Evolutionary conservation across 2,113 vertebrate genomes (phyloP).

Genomic region (Pao palembangensis): DNA sequence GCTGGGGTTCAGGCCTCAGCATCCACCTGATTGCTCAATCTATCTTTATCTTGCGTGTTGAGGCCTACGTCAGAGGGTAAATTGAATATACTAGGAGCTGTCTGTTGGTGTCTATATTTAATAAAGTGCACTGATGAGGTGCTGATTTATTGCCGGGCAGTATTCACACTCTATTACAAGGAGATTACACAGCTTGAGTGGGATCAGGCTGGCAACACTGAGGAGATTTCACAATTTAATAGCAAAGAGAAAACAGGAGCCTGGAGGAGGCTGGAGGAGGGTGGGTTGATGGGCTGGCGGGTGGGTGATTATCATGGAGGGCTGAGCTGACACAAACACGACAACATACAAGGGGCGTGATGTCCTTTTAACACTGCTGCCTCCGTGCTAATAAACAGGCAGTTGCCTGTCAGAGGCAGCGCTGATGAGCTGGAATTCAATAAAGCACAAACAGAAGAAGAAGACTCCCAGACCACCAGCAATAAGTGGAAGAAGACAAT

Average conservation of each 20-base stretch:
- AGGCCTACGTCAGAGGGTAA: conserved; percentile 78
- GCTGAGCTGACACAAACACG: conserved; percentile 64
- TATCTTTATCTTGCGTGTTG: conserved; percentile 77
- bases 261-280: conserved; percentile 47
- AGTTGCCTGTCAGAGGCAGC: conserved; percentile 48
- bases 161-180: conserved; percentile 82
- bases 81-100: conserved; percentile 84
- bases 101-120: conserved; percentile 83
- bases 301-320: conserved; percentile 49
- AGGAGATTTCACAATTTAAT: conserved; percentile 81
- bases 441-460: conserved; percentile 46
- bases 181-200: conserved; percentile 78
- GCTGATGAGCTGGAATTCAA: conserved; percentile 59
- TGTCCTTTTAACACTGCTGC: conserved; percentile 53
- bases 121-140: conserved; percentile 81
- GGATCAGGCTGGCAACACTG: conserved; percentile 77
- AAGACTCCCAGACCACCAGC: conserved; percentile 55
- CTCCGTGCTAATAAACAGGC: conserved; percentile 51
- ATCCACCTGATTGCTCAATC: conserved; percentile 79
- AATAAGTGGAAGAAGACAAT: conserved; percentile 51
- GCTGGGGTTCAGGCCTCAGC: conserved; percentile 63
- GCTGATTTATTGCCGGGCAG: conserved; percentile 79
- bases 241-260: conserved; percentile 75
- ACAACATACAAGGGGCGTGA: conserved; percentile 65
- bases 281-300: conserved; percentile 38